These are phyloP conservation scores for Orestias chungarensis DNA, from an alignment of 2,797 vertebrate species.

Conservation along the genomic window DNA sequence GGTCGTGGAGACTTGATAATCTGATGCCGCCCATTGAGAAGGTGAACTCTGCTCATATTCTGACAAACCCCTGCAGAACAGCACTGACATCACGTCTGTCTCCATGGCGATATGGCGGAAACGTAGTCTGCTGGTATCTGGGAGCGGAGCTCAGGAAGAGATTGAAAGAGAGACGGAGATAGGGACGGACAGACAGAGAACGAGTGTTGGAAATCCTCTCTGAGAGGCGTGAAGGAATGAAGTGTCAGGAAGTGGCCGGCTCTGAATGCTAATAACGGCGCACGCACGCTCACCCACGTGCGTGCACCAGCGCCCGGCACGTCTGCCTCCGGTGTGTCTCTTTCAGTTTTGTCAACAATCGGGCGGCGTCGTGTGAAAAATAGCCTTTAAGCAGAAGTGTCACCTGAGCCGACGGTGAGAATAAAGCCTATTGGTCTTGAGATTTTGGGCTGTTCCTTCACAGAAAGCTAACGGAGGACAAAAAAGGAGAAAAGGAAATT, in stretches of 20 bases:
- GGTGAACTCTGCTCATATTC: slow-evolving; percentile 46
- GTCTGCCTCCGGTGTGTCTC: slow-evolving; percentile 41
- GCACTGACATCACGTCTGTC: slow-evolving; percentile 83
- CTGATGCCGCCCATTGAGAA: slow-evolving; percentile 35
- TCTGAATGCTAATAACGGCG: slow-evolving; percentile 75
- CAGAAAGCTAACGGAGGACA: slow-evolving; percentile 14
- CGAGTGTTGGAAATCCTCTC: slow-evolving; percentile 72
- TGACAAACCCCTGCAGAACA: slow-evolving; percentile 57
- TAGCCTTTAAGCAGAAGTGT: slow-evolving; percentile 75
- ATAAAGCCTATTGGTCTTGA: slow-evolving; percentile 68
- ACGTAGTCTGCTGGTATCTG: slow-evolving; percentile 73
- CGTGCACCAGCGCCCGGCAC: slow-evolving; percentile 4
- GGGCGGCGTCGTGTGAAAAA: slow-evolving; percentile 68
- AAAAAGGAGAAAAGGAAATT: background rate
- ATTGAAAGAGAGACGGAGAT: slow-evolving; percentile 52
- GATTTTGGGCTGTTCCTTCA: slow-evolving; percentile 38
- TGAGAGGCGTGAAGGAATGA: slow-evolving; percentile 73
- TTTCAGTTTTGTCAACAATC: slow-evolving; percentile 75
- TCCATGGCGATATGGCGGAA: slow-evolving; percentile 78
- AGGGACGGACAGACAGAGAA: slow-evolving; percentile 55
- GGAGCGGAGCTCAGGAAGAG: slow-evolving; percentile 47
- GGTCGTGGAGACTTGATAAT: slow-evolving; percentile 53
- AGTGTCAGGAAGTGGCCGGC: slow-evolving; percentile 76
- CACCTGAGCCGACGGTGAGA: slow-evolving; percentile 69
- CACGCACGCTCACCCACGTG: slow-evolving; percentile 1